These are phyloP conservation scores for Tigriopus japonicus DNA, from an alignment of 1,140 invertebrate species.

Conservation along the genomic window DNA sequence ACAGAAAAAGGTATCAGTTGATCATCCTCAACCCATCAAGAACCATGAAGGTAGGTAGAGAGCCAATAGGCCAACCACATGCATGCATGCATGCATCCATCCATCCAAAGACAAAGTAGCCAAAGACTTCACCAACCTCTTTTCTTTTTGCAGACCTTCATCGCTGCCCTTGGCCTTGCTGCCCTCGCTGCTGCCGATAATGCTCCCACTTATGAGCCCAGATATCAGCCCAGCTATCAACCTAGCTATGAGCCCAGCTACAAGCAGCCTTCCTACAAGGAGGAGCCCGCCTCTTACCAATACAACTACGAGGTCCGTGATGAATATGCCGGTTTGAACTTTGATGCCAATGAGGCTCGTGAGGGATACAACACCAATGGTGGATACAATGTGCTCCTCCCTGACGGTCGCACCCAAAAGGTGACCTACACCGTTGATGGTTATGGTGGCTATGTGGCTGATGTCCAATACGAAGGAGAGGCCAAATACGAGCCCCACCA, in stretches of 20 bases:
- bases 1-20: too few relatives aligned
- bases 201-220: too few relatives aligned
- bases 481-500: neutral
- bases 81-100: too few relatives aligned
- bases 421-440: constrained; percentile 58
- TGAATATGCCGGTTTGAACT: constrained; percentile 17
- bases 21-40: too few relatives aligned
- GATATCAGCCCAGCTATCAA: neutral
- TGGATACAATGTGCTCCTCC: constrained; percentile 20
- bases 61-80: too few relatives aligned
- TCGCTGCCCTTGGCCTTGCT: too few relatives aligned
- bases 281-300: constrained; percentile 14
- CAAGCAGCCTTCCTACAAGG: neutral
- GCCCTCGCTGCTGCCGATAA: too few relatives aligned
- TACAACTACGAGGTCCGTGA: constrained; percentile 20
- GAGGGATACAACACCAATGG: constrained; percentile 19
- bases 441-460: constrained; percentile 19
- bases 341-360: constrained; percentile 19
- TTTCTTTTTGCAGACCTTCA: too few relatives aligned
- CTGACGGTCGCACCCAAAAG: constrained; percentile 41
- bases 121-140: too few relatives aligned
- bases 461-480: constrained; percentile 17
- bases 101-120: too few relatives aligned
- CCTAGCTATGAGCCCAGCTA: neutral
- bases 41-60: too few relatives aligned